These are phyloP conservation scores for Ctenochaetus hawaiiensis DNA, from an alignment of 2,797 vertebrate species.

Conservation along the genomic window DNA sequence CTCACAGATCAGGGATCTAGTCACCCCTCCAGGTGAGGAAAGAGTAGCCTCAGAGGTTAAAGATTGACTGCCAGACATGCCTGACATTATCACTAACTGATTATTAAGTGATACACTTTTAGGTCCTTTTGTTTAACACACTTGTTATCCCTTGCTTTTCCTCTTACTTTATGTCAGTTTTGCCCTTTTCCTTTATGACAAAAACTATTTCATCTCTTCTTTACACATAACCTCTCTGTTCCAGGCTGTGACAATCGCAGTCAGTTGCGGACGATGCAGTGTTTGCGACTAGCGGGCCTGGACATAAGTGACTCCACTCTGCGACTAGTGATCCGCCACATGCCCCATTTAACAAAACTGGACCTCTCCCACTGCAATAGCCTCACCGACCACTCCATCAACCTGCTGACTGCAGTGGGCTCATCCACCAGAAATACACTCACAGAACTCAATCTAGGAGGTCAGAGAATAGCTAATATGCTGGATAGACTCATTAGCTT, in stretches of 20 bases:
- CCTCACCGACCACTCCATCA: conserved; percentile 95
- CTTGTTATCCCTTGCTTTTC: neutral
- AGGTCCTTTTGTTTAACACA: neutral
- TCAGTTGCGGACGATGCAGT: conserved; percentile 95
- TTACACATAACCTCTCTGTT: neutral
- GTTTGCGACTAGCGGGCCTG: conserved; percentile 94
- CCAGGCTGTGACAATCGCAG: conserved; percentile 97
- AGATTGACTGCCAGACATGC: neutral
- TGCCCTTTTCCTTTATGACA: neutral
- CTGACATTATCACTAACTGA: neutral
- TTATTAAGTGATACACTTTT: neutral
- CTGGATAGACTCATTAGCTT: neutral
- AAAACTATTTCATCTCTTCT: neutral
- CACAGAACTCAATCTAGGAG: conserved; percentile 95
- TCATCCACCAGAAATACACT: conserved; percentile 97
- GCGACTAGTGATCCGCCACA: conserved; percentile 96
- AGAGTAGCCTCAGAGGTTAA: neutral
- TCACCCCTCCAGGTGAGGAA: conserved; percentile 89
- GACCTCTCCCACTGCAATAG: conserved; percentile 97
- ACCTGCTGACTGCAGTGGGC: conserved; percentile 96
- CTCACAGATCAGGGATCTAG: conserved; percentile 94
- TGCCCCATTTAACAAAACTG: conserved; percentile 95
- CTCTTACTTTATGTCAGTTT: neutral
- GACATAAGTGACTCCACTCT: conserved; percentile 96
- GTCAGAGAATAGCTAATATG: conserved; percentile 69